Evolutionary conservation across 2,888 invertebrate species (phyloP).

Genomic region (Podabrus alpinus): DNA sequence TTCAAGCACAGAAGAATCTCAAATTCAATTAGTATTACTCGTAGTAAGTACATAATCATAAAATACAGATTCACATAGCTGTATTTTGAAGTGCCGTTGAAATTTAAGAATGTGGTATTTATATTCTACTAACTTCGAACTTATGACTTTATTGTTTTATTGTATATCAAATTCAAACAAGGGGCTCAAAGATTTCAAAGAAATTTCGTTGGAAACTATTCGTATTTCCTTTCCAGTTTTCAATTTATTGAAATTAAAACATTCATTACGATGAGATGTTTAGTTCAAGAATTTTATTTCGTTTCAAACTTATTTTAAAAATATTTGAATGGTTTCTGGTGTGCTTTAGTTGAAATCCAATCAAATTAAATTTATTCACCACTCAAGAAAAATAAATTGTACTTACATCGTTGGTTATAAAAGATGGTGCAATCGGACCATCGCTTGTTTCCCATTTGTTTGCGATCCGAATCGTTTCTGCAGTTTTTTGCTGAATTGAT

Average conservation of each 20-base stretch:
- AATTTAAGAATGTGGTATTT: background rate
- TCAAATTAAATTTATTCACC: background rate
- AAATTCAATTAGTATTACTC: too few relatives aligned
- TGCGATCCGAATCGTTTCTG: constrained; percentile 92
- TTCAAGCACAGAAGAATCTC: background rate
- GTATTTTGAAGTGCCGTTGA: background rate
- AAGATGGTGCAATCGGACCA: constrained; percentile 65
- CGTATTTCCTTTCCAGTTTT: background rate
- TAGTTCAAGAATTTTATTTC: background rate
- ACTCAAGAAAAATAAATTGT: background rate
- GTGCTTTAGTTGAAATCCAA: too few relatives aligned
- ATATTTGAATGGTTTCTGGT: too few relatives aligned
- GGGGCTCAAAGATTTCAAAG: background rate
- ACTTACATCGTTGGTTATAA: constrained; percentile 66
- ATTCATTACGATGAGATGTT: background rate
- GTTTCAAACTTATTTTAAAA: too few relatives aligned
- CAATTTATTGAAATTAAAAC: background rate
- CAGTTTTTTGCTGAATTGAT: constrained; percentile 93
- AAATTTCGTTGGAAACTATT: background rate
- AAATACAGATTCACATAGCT: background rate
- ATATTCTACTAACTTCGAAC: background rate
- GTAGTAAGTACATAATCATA: too few relatives aligned
- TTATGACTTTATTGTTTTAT: background rate
- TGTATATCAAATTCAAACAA: background rate
- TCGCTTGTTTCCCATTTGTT: constrained; percentile 87